Base-by-base conservation (phyloP, 2,113 vertebrate genomes). In the Lepisosteus osseus region DNA sequence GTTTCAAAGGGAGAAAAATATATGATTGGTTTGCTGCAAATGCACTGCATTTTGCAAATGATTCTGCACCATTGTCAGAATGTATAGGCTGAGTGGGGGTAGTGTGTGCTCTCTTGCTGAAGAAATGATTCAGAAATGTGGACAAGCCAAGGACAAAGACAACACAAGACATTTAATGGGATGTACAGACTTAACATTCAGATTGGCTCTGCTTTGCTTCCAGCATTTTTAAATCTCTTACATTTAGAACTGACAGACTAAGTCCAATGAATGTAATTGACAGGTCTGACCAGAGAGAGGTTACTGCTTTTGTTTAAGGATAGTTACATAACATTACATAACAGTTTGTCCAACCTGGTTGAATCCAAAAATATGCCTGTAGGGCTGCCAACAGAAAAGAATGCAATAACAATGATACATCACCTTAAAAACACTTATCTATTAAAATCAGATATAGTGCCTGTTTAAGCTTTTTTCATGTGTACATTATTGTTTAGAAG, bases 291-390 rank as follows among this genome's bases (percentile, higher is more conserved):
- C 65, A 70, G 59, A 65, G 63, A 43, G 72, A 70, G 57, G 67
- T 78, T 72, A 76, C 14, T 51, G 72, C 2, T 63, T 61, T 66
- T 62, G 54, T 70, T 65, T 62, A 8, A 63, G 65, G 67, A 51
- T 69, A 70, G 69, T 77, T 70, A 77, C 69, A n/a, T 77, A 74
- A 74, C 45, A 54, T 77, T 76, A 77, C 59, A 47, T 71, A 82
- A 79, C 57, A 54, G 72, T 57, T 51, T 70, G 65, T 47, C 44
- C 45, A 12, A 70, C 61, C 69, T n/a, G 15, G 41, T 69, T 51
- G 71, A 56, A 42, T 69, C 63, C 55, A 41, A 59, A 75, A 68
- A 55, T 17, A 69, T 65, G 51, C 61, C 67, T 14, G 13, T 15
- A 44, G 71, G 66, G n/a, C 45, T 66, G 59, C 17, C 12, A 40